phyloP scores from a whole-genome alignment of 2,113 vertebrate genomes.

The Cyanoderma ruficeps region DNA sequence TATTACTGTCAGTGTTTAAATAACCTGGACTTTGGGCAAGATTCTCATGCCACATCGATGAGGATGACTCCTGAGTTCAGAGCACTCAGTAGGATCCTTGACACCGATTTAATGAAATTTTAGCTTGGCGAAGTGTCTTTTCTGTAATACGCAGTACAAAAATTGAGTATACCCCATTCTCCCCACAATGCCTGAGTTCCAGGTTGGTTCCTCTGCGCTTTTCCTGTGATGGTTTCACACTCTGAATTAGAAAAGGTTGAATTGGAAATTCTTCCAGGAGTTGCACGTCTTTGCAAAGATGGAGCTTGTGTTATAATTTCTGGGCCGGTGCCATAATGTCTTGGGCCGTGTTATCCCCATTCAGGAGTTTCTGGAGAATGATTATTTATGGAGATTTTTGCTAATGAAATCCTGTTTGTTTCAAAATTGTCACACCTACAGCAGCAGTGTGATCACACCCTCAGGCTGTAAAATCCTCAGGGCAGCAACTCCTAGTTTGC shows the following conservation, averaged over 20 bases:
- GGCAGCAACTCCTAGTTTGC: not conserved
- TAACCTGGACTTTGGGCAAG: not conserved
- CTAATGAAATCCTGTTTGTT: not conserved
- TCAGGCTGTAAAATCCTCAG: not conserved
- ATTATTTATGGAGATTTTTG: not conserved
- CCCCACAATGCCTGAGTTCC: rapidly evolving
- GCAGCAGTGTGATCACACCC: not conserved
- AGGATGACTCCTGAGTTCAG: not conserved
- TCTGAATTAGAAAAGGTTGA: not conserved
- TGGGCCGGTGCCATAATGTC: not conserved
- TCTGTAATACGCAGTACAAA: not conserved
- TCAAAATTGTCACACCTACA: not conserved
- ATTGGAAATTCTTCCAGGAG: not conserved
- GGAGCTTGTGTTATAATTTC: not conserved
- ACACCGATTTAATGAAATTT: not conserved
- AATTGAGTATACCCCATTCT: too few relatives aligned
- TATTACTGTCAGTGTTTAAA: not conserved
- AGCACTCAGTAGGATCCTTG: not conserved
- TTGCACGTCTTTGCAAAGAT: not conserved
- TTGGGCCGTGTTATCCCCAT: not conserved
- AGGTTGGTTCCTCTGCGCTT: not conserved
- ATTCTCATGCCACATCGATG: not conserved
- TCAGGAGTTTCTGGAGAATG: not conserved
- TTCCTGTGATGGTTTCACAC: not conserved
- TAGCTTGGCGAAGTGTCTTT: not conserved